These are phyloP conservation scores for Arvicanthis niloticus DNA, from an alignment of 2,113 vertebrate species.

Conservation along the genomic window DNA sequence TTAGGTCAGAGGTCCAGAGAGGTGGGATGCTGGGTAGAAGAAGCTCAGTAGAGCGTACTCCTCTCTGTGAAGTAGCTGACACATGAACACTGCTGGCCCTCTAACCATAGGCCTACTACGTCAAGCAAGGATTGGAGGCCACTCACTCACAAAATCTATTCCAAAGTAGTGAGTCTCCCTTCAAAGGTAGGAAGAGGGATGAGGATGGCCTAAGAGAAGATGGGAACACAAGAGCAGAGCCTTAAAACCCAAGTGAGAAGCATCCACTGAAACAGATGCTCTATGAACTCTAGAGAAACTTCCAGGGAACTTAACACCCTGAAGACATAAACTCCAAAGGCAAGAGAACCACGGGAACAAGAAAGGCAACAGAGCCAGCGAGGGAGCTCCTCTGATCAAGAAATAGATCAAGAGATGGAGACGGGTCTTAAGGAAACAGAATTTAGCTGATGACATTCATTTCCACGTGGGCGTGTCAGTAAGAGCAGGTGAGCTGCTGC, in stretches of 20 bases:
- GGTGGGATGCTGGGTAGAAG: neutral
- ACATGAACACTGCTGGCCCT: neutral
- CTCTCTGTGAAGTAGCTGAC: neutral
- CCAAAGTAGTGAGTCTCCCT: neutral
- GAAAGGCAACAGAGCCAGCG: neutral
- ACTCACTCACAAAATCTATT: neutral
- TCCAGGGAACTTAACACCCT: neutral
- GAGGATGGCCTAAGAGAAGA: neutral
- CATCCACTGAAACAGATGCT: neutral
- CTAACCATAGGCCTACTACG: neutral
- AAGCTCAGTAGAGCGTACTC: neutral
- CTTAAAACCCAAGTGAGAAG: neutral
- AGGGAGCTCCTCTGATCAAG: neutral
- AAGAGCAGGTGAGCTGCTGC: neutral
- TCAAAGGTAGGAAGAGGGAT: neutral
- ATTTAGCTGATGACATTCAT: neutral
- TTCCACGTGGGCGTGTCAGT: neutral
- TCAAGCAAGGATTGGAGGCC: neutral
- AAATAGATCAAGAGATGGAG: neutral
- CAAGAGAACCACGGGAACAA: neutral
- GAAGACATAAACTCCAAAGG: neutral
- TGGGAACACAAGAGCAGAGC: neutral
- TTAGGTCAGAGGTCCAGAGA: neutral
- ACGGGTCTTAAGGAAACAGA: neutral
- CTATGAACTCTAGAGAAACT: neutral